Conservation (phyloP, 2,888 invertebrate species). For the Athrips mouffetella region DNA sequence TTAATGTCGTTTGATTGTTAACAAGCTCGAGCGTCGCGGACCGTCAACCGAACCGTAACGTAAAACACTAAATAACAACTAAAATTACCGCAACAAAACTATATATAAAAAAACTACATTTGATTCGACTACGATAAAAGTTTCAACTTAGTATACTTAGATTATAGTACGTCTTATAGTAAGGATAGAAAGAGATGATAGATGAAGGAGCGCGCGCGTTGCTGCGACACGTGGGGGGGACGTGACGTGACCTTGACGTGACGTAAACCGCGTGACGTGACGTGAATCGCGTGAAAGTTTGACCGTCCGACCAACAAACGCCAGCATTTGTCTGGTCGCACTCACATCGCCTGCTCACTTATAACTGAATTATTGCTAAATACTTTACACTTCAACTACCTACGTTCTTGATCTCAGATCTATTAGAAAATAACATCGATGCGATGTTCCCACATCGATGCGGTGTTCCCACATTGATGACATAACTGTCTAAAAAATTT, state of each 20-base stretch:
- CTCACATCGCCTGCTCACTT: neutral
- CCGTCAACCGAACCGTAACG: constrained; percentile 28
- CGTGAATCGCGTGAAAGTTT: too few relatives aligned
- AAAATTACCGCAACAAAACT: constrained; percentile 67
- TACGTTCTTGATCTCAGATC: too few relatives aligned
- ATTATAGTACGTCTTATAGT: constrained; percentile 42
- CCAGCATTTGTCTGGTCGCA: neutral
- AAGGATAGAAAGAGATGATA: constrained; percentile 45
- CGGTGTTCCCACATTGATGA: too few relatives aligned
- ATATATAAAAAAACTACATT: constrained; percentile 51
- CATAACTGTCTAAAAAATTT: too few relatives aligned
- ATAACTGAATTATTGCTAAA: neutral
- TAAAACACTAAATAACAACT: constrained; percentile 77
- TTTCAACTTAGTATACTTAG: constrained; percentile 46
- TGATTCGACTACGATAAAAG: constrained; percentile 60
- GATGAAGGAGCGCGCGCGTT: constrained; percentile 36
- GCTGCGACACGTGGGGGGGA: constrained; percentile 14
- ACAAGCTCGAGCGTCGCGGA: too few relatives aligned
- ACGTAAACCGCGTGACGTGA: too few relatives aligned
- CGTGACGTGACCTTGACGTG: neutral
- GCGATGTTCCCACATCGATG: too few relatives aligned
- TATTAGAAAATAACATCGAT: too few relatives aligned
- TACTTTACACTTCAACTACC: too few relatives aligned
- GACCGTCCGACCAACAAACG: neutral
- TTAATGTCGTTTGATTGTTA: too few relatives aligned